These are phyloP conservation scores for Arctocebus calabarensis DNA, from an alignment of 2,797 vertebrate species.

Conservation along the genomic window DNA sequence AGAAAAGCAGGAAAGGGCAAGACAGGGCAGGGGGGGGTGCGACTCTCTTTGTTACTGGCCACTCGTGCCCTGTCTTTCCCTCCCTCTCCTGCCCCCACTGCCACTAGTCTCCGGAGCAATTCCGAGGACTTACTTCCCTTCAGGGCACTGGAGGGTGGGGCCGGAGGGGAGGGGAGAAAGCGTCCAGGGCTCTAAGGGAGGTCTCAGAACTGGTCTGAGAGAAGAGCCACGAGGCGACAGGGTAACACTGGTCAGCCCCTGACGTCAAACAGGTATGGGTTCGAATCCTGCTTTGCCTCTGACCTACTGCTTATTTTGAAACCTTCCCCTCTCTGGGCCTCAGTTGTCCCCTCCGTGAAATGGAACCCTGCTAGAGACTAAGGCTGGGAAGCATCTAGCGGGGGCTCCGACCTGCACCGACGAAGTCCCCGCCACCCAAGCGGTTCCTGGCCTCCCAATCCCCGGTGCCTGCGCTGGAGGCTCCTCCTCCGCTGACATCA, in stretches of 20 bases:
- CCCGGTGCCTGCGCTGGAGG: constrained; percentile 3
- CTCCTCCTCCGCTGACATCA: constrained; percentile 84
- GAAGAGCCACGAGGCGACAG: background rate
- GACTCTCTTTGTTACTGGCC: background rate
- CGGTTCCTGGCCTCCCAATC: background rate
- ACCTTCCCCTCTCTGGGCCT: background rate
- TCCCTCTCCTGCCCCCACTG: background rate
- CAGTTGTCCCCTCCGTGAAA: constrained; percentile 44
- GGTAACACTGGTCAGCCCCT: background rate
- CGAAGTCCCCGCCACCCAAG: accelerated
- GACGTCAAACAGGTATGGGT: background rate
- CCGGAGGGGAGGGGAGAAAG: background rate
- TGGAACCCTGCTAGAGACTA: background rate
- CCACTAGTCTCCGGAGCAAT: background rate
- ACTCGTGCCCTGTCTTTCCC: background rate
- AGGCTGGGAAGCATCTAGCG: background rate
- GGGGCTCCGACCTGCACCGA: background rate
- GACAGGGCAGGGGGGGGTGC: too few species aligned
- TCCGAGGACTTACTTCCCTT: background rate
- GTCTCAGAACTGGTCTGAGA: background rate
- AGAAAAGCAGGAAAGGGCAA: too few species aligned
- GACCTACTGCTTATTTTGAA: background rate
- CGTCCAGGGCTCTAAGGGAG: background rate
- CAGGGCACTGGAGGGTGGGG: background rate
- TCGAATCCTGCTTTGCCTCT: background rate